These are phyloP conservation scores for Orussus abietinus DNA, from an alignment of 1,140 invertebrate genomes.

Conservation along the genomic window DNA sequence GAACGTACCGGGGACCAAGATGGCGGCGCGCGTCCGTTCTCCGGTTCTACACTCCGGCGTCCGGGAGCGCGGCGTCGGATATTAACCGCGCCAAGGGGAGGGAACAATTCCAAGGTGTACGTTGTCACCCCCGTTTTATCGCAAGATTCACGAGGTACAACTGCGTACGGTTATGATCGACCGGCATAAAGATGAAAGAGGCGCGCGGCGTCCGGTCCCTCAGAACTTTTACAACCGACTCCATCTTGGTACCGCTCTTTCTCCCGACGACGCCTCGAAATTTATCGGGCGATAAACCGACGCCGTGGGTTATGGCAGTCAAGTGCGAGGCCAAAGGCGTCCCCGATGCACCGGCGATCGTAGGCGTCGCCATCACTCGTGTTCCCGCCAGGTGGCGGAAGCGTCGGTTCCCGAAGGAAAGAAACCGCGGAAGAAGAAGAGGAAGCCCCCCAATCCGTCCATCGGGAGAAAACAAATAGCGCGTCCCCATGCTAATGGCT, in stretches of 20 bases:
- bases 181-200: conserved; percentile 10
- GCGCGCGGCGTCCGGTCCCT: not conserved
- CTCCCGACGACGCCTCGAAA: not conserved
- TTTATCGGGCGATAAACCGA: not conserved
- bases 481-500: conserved; percentile 36
- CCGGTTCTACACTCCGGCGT: too few relatives aligned
- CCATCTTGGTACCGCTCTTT: not conserved
- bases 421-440: not conserved
- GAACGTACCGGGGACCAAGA: too few relatives aligned
- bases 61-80: too few relatives aligned
- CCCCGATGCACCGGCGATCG: not conserved
- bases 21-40: too few relatives aligned
- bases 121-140: too few relatives aligned
- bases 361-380: not conserved
- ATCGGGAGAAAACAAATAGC: conserved; percentile 1
- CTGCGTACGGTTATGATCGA: too few relatives aligned
- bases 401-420: not conserved
- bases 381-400: not conserved
- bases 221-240: conserved; percentile 3
- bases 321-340: not conserved
- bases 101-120: too few relatives aligned
- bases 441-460: not conserved
- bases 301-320: not conserved
- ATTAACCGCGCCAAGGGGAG: too few relatives aligned
- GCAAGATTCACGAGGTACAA: too few relatives aligned